Conservation (phyloP, 2,888 invertebrate genomes). For the Trichogramma dendrolimi region DNA sequence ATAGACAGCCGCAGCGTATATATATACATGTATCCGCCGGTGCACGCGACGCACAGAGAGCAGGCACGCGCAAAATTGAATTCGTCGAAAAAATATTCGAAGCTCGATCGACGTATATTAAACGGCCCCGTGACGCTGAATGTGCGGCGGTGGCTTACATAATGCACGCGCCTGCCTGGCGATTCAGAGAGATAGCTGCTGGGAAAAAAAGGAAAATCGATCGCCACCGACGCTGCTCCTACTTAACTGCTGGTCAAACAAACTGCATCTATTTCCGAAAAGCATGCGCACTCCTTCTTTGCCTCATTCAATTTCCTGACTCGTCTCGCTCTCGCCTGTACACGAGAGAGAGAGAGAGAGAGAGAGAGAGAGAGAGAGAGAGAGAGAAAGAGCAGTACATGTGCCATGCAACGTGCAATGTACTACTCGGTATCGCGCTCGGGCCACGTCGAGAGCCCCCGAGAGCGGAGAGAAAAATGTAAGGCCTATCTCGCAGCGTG, state of each 20-base stretch:
- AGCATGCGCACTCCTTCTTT: conserved; percentile 10
- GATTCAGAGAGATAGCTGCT: background rate
- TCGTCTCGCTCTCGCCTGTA: conserved; percentile 3
- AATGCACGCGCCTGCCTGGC: background rate
- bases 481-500: conserved; percentile 5
- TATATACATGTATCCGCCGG: too few relatives aligned
- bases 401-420: too few relatives aligned
- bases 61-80: conserved; percentile 18
- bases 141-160: too few relatives aligned
- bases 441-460: background rate
- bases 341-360: background rate
- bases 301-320: conserved; percentile 20
- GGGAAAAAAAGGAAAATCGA: background rate
- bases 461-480: conserved; percentile 2
- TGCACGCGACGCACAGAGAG: too few relatives aligned
- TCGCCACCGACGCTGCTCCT: conserved; percentile 21
- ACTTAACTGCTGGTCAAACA: conserved; percentile 24
- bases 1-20: too few relatives aligned
- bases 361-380: background rate
- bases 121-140: background rate
- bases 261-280: conserved; percentile 25
- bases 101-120: conserved; percentile 33
- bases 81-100: conserved; percentile 32
- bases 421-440: too few relatives aligned
- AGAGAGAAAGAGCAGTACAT: background rate